Base-by-base conservation (phyloP, 2,888 invertebrate species). In the Diarsia mendica region DNA sequence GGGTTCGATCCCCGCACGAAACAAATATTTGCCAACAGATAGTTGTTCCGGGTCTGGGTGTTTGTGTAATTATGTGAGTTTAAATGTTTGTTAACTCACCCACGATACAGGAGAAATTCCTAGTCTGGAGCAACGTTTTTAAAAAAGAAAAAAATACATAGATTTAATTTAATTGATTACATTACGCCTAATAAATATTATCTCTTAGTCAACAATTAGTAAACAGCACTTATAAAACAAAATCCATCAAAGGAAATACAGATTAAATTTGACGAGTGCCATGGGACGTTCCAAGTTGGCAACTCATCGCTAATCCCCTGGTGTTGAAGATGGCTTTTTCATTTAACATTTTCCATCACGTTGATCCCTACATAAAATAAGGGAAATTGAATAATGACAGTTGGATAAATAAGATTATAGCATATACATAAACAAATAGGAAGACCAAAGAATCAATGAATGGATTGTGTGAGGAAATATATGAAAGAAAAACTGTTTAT, bases 391-490 rank as follows among this genome's bases (percentile, higher is more conserved):
- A 51, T 61, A 46, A 18, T 15, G 20, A 60, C 15, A n/a, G 72
- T 75, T 39, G 39, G 3, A 3, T 46, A 28, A 61, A 63, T 48
- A 67, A 71, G 61, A 46, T 46, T 67, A 66, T 58, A 49, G 23
- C 63, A 28, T 55, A 8, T 39, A 39, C 0, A 39, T 39, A 39
- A 39, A 39, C 39, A 39, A 39, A 39, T 39, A 39, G 39, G 8
- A 39, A 39, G 8, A 39, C 39, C 39, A 8, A 39, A 39, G 39
- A 39, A 39, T 8, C 39, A 6, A 39, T 39, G 39, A 8, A 39
- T 39, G 39, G 39, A 39, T 39, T 39, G 39, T 39, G 39, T 39
- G 39, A 39, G 39, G 39, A 39, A 39, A 39, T 5, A 39, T 39
- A 39, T 39, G 39, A 39, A 39, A 39, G 39, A 39, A 39, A 39